Evolutionary conservation across 2,888 invertebrate species (phyloP), one percentile per base, ranked within the genome.

Genomic region (Ochlodes sylvanus): DNA sequence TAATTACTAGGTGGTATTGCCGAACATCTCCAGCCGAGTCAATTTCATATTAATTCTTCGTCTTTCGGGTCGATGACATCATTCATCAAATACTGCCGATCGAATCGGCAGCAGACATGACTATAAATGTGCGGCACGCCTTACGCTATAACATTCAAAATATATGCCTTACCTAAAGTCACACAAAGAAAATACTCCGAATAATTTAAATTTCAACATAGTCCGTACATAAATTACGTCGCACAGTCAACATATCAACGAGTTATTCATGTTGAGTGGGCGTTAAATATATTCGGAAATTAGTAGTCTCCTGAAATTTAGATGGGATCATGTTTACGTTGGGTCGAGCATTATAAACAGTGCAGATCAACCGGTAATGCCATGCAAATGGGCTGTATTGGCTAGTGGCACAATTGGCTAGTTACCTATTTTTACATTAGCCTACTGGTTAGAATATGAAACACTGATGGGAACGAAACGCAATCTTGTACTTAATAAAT

Each of bases 321-420:
- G 65, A 65, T 65, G 58, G 65, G 65, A 3, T 65, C 50, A 17
- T 65, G 65, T 65, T 65, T 65, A 64, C 64, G 65, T 65, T 64
- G 21, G 41, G 57, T 50, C 17, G 41, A 52, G 65, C 65, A 58
- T 65, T 58, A 58, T 65, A 65, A 65, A 65, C 58, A 65, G 41
- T 12, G 14, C 50, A 56, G 50, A 52, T 64, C 65, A 57, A 63
- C 65, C 58, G 50, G 58, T 65, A 58, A 58, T 65, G 58, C 38
- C 58, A 65, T 58, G 65, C 65, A 65, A 65, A 65, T 65, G 38
- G 55, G 32, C 57, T 57, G 19, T 19, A 64, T 64, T 64, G 57
- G 38, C 57, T 56, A 56, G 47, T 38, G 34, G 63, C 21, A 21
- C 56, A 42, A 42, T 47, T 34, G 32, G 4, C 42, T 2, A 17